phyloP scores from a whole-genome alignment of 2,113 vertebrate genomes.

The Tauraco erythrolophus region DNA sequence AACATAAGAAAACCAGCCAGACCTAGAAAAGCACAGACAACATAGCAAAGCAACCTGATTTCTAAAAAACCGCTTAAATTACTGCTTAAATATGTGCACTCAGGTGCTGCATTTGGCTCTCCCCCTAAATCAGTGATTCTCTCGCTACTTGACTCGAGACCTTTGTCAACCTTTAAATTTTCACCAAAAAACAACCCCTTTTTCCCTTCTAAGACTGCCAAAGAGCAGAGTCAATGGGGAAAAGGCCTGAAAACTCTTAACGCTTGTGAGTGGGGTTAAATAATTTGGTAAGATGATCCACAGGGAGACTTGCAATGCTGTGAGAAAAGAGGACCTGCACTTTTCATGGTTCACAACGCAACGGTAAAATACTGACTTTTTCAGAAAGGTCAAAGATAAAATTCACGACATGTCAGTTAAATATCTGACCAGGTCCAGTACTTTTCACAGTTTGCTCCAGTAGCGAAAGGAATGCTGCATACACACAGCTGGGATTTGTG shows the following conservation, averaged over 20 bases:
- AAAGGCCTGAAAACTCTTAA: neutral
- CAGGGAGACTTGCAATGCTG: neutral
- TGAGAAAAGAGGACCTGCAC: neutral
- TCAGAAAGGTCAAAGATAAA: neutral
- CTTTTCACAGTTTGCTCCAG: neutral
- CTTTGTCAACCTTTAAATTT: neutral
- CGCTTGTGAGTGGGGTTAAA: neutral
- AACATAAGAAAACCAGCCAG: neutral
- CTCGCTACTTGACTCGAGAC: neutral
- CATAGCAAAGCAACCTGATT: neutral
- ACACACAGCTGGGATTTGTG: neutral
- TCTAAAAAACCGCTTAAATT: neutral
- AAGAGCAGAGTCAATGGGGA: neutral
- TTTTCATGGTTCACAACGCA: neutral
- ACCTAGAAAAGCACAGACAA: neutral
- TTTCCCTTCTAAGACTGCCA: neutral
- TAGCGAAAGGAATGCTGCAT: neutral
- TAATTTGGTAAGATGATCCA: neutral
- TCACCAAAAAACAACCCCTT: rapidly evolving
- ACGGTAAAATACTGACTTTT: neutral
- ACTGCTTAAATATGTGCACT: neutral
- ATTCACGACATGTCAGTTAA: neutral
- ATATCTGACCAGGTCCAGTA: neutral
- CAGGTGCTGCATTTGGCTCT: neutral
- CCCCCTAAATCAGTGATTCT: neutral